phyloP scores from a whole-genome alignment of 2,113 vertebrate species.

The Otocyon megalotis region DNA sequence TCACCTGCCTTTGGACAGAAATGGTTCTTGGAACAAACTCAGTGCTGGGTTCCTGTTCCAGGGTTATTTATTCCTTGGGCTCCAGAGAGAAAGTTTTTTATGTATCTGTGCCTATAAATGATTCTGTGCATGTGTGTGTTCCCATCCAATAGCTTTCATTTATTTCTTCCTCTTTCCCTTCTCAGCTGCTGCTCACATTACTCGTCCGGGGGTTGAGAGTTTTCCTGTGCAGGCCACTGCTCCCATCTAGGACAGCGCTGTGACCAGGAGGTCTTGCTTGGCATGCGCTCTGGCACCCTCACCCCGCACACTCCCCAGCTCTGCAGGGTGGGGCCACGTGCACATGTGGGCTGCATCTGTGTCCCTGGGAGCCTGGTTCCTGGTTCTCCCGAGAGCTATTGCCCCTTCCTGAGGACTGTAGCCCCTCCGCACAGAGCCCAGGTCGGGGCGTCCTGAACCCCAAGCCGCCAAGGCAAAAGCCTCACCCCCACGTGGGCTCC shows the following conservation, averaged over 20 bases:
- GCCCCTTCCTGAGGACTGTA: neutral
- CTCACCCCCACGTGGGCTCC: neutral
- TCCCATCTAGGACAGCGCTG: neutral
- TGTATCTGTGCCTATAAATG: neutral
- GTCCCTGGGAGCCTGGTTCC: neutral
- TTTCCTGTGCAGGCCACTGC: neutral
- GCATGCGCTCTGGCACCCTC: too few relatives aligned
- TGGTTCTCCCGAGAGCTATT: neutral
- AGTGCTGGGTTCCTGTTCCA: neutral
- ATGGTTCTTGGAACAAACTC: neutral
- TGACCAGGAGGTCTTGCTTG: neutral
- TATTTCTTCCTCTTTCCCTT: neutral
- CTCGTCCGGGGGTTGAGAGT: too few relatives aligned
- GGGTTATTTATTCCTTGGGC: neutral
- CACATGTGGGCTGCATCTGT: neutral
- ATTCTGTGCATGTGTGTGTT: neutral
- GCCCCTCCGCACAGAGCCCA: neutral
- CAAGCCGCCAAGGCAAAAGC: neutral
- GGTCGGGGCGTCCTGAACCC: neutral
- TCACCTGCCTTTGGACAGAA: neutral
- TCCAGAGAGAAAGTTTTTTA: neutral
- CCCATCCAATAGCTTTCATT: neutral
- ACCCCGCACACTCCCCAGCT: neutral
- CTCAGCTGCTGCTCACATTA: neutral
- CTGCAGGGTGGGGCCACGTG: neutral